Conservation (phyloP, 2,113 vertebrate species). For the Lutjanus erythropterus region DNA sequence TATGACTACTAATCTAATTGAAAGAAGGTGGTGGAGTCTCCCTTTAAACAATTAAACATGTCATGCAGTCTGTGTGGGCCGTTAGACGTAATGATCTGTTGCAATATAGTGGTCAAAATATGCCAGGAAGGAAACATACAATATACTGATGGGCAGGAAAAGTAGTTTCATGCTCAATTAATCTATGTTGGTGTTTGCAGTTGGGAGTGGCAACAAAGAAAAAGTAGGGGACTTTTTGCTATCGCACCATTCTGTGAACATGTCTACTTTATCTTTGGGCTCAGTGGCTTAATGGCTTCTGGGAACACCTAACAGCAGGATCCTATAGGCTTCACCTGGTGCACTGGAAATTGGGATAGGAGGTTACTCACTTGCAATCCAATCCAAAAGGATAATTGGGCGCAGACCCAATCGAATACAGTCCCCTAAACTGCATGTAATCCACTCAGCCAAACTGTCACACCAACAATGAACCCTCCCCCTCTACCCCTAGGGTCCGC, state of each 20-base stretch:
- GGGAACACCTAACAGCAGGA: constrained; percentile 50
- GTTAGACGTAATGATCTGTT: constrained; percentile 29
- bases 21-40: not conserved
- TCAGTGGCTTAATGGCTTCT: constrained; percentile 68
- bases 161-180: constrained; percentile 28
- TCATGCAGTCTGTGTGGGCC: constrained; percentile 26
- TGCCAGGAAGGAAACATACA: constrained; percentile 32
- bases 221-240: constrained; percentile 26
- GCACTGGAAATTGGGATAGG: constrained; percentile 77
- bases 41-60: not conserved
- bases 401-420: constrained; percentile 81
- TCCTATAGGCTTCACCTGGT: constrained; percentile 70
- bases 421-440: constrained; percentile 85
- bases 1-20: not conserved
- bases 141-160: constrained; percentile 33
- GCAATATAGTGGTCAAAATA: constrained; percentile 33
- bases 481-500: constrained; percentile 59
- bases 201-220: not conserved
- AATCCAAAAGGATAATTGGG: constrained; percentile 82
- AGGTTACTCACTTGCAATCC: constrained; percentile 80
- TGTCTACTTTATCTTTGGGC: constrained; percentile 52
- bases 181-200: constrained; percentile 15
- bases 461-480: constrained; percentile 77
- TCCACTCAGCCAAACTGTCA: constrained; percentile 85
- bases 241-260: constrained; percentile 53